Evolutionary conservation across 2,113 vertebrate species (phyloP).

Genomic region (Dicerorhinus sumatrensis): DNA sequence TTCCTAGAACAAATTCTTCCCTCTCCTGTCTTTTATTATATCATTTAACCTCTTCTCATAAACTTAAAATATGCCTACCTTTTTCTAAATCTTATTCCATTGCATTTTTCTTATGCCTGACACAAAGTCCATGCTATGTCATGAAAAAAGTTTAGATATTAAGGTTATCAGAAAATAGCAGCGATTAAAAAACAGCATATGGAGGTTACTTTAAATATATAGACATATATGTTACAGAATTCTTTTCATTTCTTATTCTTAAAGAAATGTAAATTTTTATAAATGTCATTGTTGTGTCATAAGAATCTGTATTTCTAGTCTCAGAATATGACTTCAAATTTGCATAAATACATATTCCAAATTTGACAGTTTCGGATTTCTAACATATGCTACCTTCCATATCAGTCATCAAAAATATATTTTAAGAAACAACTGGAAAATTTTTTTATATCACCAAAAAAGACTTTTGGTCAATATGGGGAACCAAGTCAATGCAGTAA

Average conservation of each 20-base stretch:
- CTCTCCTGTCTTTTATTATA: background rate
- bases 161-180: constrained; percentile 48
- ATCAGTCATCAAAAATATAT: constrained; percentile 54
- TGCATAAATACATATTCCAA: constrained; percentile 69
- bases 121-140: background rate
- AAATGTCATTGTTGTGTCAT: constrained; percentile 65
- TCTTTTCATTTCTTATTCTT: constrained; percentile 38
- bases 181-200: constrained; percentile 46
- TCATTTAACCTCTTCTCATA: constrained; percentile 45
- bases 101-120: constrained; percentile 38
- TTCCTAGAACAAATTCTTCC: constrained; percentile 30
- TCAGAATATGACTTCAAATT: constrained; percentile 70
- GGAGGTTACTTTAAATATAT: constrained; percentile 53
- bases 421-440: constrained; percentile 66
- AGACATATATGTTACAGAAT: background rate
- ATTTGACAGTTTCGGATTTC: constrained; percentile 36
- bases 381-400: constrained; percentile 70
- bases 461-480: background rate
- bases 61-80: background rate
- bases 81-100: background rate
- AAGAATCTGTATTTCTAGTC: constrained; percentile 37
- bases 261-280: constrained; percentile 64
- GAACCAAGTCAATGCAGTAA: background rate
- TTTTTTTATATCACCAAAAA: constrained; percentile 27
- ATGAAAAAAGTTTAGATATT: constrained; percentile 39